These are phyloP conservation scores for Napeogenes inachia DNA, from an alignment of 2,888 invertebrate genomes.

Conservation along the genomic window DNA sequence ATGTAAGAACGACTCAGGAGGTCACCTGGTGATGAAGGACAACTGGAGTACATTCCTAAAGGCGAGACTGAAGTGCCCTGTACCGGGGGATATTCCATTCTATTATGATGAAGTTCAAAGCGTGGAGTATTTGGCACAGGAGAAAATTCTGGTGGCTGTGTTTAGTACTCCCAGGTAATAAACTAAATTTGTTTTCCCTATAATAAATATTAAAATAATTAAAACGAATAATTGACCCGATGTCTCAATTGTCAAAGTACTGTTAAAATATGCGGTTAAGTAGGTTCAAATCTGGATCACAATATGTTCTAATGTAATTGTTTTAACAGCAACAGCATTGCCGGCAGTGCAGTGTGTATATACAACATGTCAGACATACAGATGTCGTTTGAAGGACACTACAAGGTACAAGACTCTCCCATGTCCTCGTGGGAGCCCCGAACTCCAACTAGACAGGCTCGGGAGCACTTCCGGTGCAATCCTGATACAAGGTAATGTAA, in stretches of 20 bases:
- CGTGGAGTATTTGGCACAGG: slow-evolving; percentile 85
- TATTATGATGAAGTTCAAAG: slow-evolving; percentile 94
- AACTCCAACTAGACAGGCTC: slow-evolving; percentile 48
- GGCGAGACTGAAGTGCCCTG: slow-evolving; percentile 89
- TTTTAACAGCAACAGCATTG: slow-evolving; percentile 84
- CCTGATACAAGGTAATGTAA: slow-evolving; percentile 48
- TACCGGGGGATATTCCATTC: slow-evolving; percentile 91
- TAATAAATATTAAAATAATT: too few species aligned
- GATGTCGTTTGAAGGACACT: slow-evolving; percentile 89
- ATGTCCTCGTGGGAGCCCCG: slow-evolving; percentile 86
- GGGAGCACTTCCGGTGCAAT: slow-evolving; percentile 80
- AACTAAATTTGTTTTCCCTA: slow-evolving; percentile 6
- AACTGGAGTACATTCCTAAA: slow-evolving; percentile 96
- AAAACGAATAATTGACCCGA: too few species aligned
- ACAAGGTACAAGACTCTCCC: slow-evolving; percentile 88
- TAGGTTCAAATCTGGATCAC: not conserved
- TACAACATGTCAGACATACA: slow-evolving; percentile 91
- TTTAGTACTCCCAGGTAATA: slow-evolving; percentile 72
- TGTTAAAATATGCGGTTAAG: too few species aligned
- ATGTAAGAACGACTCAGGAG: slow-evolving; percentile 93
- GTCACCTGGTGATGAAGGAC: slow-evolving; percentile 84
- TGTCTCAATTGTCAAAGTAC: too few species aligned
- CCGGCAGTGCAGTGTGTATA: slow-evolving; percentile 94
- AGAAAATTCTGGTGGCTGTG: slow-evolving; percentile 88
- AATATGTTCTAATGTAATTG: slow-evolving; percentile 17